Evolutionary conservation across 2,113 vertebrate genomes (phyloP), one percentile per base, ranked within the genome.

Genomic region (Progne subis): DNA sequence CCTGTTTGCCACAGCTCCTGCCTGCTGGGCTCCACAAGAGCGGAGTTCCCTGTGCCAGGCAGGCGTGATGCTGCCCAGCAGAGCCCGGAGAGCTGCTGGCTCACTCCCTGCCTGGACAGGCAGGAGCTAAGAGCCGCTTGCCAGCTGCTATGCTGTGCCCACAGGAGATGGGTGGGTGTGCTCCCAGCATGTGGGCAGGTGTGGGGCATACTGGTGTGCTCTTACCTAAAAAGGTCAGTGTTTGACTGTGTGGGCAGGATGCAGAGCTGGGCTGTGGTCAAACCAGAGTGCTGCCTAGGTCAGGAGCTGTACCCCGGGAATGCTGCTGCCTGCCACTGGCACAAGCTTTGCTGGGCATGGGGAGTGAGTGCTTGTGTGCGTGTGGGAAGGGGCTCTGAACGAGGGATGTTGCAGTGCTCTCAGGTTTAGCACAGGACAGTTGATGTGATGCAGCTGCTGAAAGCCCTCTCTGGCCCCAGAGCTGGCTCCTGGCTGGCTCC

Each of bases 341-440:
- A 47, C 28, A 11, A n/a, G 28, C 29, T 60, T 34, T 74, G 63
- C 46, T 80, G 79, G 52, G 49, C 49, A 43, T 18, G 32, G 28
- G 57, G 37, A 28, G 18, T 0, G 0, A 28, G 46, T 41, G 37
- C 49, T 70, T 44, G 23, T 50, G 44, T 23, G 26, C 5, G 0
- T 0, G 1, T 50, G 50, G 47, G 63, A 83, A 25, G 32, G 63
- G 59, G 20, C 59, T 69, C 34, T 41, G 55, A 37, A 56, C 0
- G 1, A 34, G 9, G 7, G 14, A 5, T 43, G n/a, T 44, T 77
- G 71, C 14, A 3, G 29, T 39, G 26, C 26, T 43, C 32, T 70
- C 21, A 4, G 26, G 17, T 67, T 63, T 47, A 86, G 60, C 24
- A 3, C 4, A 19, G 60, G 44, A 41, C 15, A 24, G 41, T 3